Evolutionary conservation across 1,140 invertebrate genomes (phyloP).

Genomic region (Neodiprion virginianus): DNA sequence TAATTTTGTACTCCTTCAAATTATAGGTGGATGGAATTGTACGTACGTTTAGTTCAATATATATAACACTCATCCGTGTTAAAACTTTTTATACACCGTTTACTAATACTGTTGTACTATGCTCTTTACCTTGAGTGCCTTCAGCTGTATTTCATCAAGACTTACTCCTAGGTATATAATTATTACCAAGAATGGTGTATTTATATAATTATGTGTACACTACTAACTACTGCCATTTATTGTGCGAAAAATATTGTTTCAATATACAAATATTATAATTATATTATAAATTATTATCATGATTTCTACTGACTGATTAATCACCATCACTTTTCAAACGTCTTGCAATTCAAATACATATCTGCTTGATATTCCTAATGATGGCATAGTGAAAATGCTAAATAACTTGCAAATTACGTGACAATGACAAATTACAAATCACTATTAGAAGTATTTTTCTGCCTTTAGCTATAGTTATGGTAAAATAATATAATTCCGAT

Average conservation of each 20-base stretch:
- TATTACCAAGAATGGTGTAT: too few species aligned
- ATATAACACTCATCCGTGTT: background rate
- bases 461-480: too few species aligned
- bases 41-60: background rate
- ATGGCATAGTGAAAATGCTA: too few species aligned
- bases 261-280: background rate
- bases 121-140: constrained; percentile 6
- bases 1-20: background rate
- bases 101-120: background rate
- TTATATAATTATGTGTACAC: background rate
- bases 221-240: constrained; percentile 2
- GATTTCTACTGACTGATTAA: background rate
- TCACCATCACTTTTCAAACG: too few species aligned
- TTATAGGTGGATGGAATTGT: constrained; percentile 1
- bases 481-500: too few species aligned
- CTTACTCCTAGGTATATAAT: background rate
- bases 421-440: too few species aligned
- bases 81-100: background rate
- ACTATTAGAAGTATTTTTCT: too few species aligned
- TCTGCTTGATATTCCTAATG: too few species aligned
- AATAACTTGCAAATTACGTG: too few species aligned
- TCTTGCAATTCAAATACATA: too few species aligned
- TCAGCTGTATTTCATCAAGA: background rate
- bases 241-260: background rate
- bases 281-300: background rate